A percentile compares a stretch with the other conserved stretches of the same genome.
These are phyloP conservation scores for Lacerta viridis DNA, from an alignment of 2,797 vertebrate genomes.

Conservation along the genomic window DNA sequence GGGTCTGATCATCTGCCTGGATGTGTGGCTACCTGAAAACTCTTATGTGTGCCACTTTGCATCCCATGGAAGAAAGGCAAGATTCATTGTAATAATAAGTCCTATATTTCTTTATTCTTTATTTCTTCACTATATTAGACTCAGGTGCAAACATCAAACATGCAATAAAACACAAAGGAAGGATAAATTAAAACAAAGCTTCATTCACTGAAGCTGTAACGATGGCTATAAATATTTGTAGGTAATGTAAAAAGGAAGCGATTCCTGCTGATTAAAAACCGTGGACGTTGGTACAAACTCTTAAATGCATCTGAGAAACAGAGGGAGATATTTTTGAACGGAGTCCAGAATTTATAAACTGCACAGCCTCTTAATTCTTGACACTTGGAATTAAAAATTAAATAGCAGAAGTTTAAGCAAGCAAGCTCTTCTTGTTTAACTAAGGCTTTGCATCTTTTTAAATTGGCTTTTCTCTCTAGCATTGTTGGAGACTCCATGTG, in stretches of 20 bases:
- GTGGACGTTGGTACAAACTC: not conserved
- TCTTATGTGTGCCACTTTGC: no score
- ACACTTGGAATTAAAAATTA: constrained; percentile 42
- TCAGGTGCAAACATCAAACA: not conserved
- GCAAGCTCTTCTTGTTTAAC: constrained; percentile 26
- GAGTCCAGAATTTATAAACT: accelerated
- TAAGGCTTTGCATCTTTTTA: constrained; percentile 40
- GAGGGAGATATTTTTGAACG: not conserved
- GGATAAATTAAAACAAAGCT: not conserved
- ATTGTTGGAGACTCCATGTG: constrained; percentile 70
- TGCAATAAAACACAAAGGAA: not conserved
- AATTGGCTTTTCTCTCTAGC: constrained; percentile 56
- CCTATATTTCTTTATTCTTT: not conserved
- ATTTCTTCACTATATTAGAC: not conserved
- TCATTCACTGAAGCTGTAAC: not conserved
- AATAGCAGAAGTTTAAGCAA: constrained; percentile 23
- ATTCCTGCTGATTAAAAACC: not conserved
- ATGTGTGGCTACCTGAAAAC: not conserved
- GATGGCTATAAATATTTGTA: not conserved
- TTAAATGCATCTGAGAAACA: constrained; percentile 4
- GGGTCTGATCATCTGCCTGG: not conserved
- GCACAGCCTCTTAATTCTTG: not conserved
- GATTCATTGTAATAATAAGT: not conserved
- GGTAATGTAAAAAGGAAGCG: not conserved
- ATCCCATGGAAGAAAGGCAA: not conserved